Evolutionary conservation across 2,888 invertebrate genomes (phyloP).

Genomic region (Ectropis crepuscularia): DNA sequence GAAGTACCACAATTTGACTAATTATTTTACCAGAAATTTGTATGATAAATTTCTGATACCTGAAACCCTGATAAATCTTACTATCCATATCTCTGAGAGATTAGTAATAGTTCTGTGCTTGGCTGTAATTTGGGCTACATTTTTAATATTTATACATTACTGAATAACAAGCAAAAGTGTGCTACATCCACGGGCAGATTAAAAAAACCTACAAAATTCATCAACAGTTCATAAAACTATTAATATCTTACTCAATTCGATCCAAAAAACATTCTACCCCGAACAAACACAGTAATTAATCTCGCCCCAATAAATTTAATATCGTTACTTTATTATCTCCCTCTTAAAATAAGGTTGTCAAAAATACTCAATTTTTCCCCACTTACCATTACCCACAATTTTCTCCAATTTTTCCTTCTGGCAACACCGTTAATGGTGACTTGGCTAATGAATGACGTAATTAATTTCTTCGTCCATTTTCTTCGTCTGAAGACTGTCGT

Average conservation of each 20-base stretch:
- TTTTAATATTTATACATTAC: too few species aligned
- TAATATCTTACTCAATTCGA: too few species aligned
- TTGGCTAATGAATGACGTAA: constrained; percentile 28
- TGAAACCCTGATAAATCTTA: too few species aligned
- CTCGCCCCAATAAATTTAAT: not conserved
- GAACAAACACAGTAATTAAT: constrained; percentile 5
- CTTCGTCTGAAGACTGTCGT: constrained; percentile 11
- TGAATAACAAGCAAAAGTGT: too few species aligned
- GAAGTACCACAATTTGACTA: too few species aligned
- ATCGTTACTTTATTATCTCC: constrained; percentile 20
- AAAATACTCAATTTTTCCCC: constrained; percentile 19
- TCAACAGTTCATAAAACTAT: not conserved
- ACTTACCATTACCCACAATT: constrained; percentile 18
- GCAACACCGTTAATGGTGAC: constrained; percentile 24
- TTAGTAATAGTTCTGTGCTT: too few species aligned
- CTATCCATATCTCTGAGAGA: too few species aligned
- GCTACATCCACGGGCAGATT: too few species aligned
- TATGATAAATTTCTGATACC: too few species aligned
- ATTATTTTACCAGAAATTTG: too few species aligned
- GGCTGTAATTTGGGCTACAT: too few species aligned
- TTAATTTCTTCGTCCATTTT: constrained; percentile 17
- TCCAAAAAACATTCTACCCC: not conserved
- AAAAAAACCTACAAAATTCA: not conserved
- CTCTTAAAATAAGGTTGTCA: constrained; percentile 15
- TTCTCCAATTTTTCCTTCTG: constrained; percentile 21